Evolutionary conservation across 2,113 vertebrate genomes (phyloP).

Genomic region (Nothobranchius kuhntae): DNA sequence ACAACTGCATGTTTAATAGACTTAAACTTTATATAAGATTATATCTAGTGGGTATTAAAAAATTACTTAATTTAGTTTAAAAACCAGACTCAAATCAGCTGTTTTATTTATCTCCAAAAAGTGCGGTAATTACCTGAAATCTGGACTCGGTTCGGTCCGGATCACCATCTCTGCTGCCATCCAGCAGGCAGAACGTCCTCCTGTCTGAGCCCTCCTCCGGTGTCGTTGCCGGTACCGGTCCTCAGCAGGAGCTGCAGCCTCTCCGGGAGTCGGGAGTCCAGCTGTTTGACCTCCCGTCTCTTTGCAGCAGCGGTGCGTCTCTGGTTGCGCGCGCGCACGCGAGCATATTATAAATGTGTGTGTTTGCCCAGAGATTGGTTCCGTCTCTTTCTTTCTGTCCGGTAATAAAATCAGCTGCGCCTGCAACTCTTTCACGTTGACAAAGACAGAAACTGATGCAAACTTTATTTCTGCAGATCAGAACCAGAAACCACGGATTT

Average conservation of each 20-base stretch:
- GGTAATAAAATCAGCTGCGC: no score
- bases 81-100: background rate
- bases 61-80: no score
- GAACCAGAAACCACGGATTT: no score
- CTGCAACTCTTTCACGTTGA: no score
- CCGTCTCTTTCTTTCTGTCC: background rate
- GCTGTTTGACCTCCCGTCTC: conserved; percentile 32
- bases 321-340: background rate
- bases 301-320: conserved; percentile 23
- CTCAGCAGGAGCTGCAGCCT: background rate
- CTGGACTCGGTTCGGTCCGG: conserved; percentile 3
- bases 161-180: background rate
- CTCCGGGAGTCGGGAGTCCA: conserved; percentile 15
- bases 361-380: background rate
- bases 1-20: no score
- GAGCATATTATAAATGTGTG: background rate
- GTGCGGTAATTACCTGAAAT: conserved; percentile 27
- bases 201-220: background rate
- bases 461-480: no score
- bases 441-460: no score
- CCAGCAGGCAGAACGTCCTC: background rate
- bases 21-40: no score
- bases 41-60: no score
- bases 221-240: background rate
- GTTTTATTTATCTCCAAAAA: background rate